Evolutionary conservation across 2,888 invertebrate genomes (phyloP), one percentile per base, ranked within the genome.

Genomic region (Drosophila falleni): DNA sequence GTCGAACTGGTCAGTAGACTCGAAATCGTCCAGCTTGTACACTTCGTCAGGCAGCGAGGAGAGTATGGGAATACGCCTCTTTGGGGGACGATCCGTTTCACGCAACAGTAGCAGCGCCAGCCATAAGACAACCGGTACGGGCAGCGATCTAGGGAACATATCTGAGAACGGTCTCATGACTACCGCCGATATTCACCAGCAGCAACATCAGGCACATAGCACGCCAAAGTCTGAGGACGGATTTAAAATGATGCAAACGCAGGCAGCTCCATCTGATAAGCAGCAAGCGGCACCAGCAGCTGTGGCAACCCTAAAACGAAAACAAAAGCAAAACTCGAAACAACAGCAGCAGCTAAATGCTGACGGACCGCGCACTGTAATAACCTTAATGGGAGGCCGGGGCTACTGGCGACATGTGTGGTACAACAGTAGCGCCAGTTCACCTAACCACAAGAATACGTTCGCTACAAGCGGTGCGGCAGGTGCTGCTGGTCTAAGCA

Each of bases 31-130:
- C 19, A 96, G 96, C 66, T 91, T 96, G 10, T 96, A 96, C 90
- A 97, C 96, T 0, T 97, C 97, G 0, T 97, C 97, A 0, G 97
- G 97, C n/a, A 96, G 96, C 73, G 97, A 97, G 89, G 97, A 97
- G 87, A 96, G 96, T 72, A 95, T 96, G 94, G 96, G 96, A 2
- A 92, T 96, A 15, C 93, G 94, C 19, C 81, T 92, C 23, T 93
- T 93, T 74, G 92, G 93, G 39, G 93, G 94, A 2, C 94, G 96
- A 2, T 95, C 95, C 61, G 94, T 96, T 0, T 96, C 96, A 0
- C 93, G 96, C 33, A 96, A 96, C 74, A 96, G 96, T 90, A 96
- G 96, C 44, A 96, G 95, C 69, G 96, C 95, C 49, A 96, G 96
- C 82, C 95, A 96, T 78, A 94, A 95, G 72, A 94, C 94, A 37